Percentiles rank a stretch among this genome's conserved stretches.
Evolutionary conservation across 2,113 vertebrate species (phyloP).

Genomic region (Phainopepla nitens): DNA sequence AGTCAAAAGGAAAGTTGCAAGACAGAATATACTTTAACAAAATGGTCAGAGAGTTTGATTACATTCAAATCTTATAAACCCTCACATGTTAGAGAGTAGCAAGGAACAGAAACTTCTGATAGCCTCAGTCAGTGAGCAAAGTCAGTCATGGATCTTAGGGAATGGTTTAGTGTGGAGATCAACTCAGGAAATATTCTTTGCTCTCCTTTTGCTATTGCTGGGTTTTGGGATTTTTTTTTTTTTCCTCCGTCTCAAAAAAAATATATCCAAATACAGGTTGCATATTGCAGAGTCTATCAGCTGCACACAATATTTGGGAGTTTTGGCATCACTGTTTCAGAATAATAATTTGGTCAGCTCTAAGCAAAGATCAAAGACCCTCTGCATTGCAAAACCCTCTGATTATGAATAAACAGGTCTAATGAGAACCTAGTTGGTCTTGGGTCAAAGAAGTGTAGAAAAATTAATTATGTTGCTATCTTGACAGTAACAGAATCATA

Average conservation of each 20-base stretch:
- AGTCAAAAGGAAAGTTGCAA: neutral
- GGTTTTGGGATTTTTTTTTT: neutral
- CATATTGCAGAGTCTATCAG: neutral
- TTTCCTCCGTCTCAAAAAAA: rapidly evolving
- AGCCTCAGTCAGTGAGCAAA: neutral
- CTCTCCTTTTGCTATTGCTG: neutral
- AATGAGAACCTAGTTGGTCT: neutral
- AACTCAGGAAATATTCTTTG: neutral
- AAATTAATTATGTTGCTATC: neutral
- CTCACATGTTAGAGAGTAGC: neutral
- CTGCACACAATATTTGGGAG: neutral
- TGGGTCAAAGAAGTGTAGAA: neutral
- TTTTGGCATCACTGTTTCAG: neutral
- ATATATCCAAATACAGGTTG: neutral
- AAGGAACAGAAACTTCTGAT: neutral
- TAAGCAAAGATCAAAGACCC: neutral
- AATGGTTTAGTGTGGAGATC: neutral
- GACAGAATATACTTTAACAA: neutral
- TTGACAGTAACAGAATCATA: neutral
- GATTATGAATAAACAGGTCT: neutral
- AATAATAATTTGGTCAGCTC: neutral
- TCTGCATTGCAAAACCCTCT: neutral
- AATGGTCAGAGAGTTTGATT: neutral
- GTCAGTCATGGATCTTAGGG: neutral
- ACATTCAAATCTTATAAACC: neutral